Percentiles rank a stretch among this genome's conserved stretches.
Conservation (phyloP, 2,888 invertebrate species). For the Drosophila affinis region DNA sequence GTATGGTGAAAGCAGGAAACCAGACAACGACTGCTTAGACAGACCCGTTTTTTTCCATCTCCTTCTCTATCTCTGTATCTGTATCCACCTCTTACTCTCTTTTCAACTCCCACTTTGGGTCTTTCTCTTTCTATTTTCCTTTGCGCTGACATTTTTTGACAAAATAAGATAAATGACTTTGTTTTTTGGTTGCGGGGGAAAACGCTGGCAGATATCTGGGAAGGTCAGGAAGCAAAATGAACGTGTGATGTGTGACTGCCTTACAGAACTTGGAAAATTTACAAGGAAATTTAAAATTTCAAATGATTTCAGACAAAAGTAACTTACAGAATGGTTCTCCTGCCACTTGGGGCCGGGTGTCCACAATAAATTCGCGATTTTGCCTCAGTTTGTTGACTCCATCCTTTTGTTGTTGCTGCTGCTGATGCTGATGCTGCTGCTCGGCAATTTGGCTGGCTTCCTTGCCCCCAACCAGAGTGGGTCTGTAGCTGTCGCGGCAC, state of each 20-base stretch:
- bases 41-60: conserved; percentile 56
- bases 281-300: conserved; percentile 4
- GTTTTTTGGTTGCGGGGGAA: conserved; percentile 21
- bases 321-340: conserved; percentile 38
- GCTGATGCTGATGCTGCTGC: not conserved
- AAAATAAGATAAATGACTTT: conserved; percentile 82
- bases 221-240: conserved; percentile 5
- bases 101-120: conserved; percentile 4
- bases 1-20: conserved; percentile 39
- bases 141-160: conserved; percentile 80
- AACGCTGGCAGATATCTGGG: conserved; percentile 12
- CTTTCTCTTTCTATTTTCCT: conserved; percentile 11
- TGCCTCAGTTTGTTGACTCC: conserved; percentile 58
- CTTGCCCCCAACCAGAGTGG: conserved; percentile 4
- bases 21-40: conserved; percentile 69
- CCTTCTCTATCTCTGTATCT: conserved; percentile 5
- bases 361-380: conserved; percentile 78
- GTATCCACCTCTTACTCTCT: not conserved
- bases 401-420: not conserved
- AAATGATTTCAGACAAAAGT: conserved; percentile 48
- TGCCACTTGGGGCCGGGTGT: conserved; percentile 46
- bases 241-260: not conserved
- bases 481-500: conserved; percentile 6
- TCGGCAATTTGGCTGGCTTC: conserved; percentile 26
- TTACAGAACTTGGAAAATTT: not conserved